Evolutionary conservation across 2,797 vertebrate species (phyloP), one percentile per base, ranked within the genome.

Genomic region (Spea hammondii): DNA sequence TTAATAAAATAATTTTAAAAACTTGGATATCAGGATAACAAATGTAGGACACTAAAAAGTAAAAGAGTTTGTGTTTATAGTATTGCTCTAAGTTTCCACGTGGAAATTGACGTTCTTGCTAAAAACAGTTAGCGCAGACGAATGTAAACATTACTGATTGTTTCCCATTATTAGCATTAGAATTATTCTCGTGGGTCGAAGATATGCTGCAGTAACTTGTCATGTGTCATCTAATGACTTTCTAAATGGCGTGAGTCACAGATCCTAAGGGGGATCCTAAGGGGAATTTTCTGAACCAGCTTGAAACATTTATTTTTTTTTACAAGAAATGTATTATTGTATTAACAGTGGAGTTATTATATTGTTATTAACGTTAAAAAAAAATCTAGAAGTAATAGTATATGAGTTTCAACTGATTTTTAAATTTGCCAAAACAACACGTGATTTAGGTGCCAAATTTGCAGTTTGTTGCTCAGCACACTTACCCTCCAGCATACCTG

Each of bases 241-340:
- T 85, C 88, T 78, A 83, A 83, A 71, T 81, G 76, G 11, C 8
- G 76, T 86, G 82, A 83, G 77, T 85, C 66, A 82, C 12, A 78
- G 8, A 54, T 79, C 74, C 62, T 55, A 82, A 83, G 84, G 71
- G 53, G 70, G 62, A 65, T 85, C 4, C 75, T 85, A n/a, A n/a
- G n/a, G 54, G 14, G 83, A 83, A 84, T 72, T 57, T 72, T 72
- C 59, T 83, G 46, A 76, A 54, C 44, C 10, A 55, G 76, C 62
- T 78, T 79, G 53, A 44, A 65, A 66, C 78, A 74, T 77, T 65
- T n/a, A n/a, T 82, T 77, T 86, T 32, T 32, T 32, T 32, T 84
- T 79, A 65, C 83, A 70, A 84, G 71, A 83, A 83, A 84, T 79
- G 72, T 66, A 74, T 84, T 86, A 86, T 87, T 83, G 84, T 80